Percentiles rank a stretch among this genome's conserved stretches.
Conservation (phyloP, 2,113 vertebrate species). For the Holacanthus passer region DNA sequence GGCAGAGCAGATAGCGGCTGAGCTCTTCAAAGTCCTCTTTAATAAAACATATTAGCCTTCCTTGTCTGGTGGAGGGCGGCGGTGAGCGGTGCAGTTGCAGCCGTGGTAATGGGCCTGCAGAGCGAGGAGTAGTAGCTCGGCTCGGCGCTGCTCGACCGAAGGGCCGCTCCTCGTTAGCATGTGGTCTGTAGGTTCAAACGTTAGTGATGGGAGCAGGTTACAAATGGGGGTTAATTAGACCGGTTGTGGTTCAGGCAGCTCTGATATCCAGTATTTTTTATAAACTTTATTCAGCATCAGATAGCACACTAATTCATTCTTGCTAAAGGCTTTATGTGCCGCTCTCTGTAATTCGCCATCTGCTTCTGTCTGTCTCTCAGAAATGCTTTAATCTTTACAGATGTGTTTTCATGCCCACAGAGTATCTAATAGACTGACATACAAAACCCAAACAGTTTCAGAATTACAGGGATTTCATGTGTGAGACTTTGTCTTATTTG, state of each 20-base stretch:
- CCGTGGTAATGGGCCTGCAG: constrained; percentile 36
- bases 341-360: constrained; percentile 43
- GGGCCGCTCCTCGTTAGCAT: constrained; percentile 49
- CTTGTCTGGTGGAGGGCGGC: constrained; percentile 43
- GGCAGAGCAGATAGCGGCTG: constrained; percentile 59
- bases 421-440: background rate
- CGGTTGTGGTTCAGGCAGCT: constrained; percentile 20
- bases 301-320: constrained; percentile 47
- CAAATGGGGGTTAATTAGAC: constrained; percentile 72
- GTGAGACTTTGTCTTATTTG: constrained; percentile 23
- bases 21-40: constrained; percentile 81
- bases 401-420: constrained; percentile 33
- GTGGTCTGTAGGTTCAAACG: constrained; percentile 55
- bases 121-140: constrained; percentile 17
- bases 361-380: constrained; percentile 36
- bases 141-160: constrained; percentile 23
- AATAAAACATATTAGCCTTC: constrained; percentile 81
- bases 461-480: constrained; percentile 9
- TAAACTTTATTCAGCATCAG: constrained; percentile 47
- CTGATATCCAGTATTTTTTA: constrained; percentile 51
- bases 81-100: constrained; percentile 37
- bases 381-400: constrained; percentile 51
- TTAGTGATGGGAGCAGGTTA: constrained; percentile 39
- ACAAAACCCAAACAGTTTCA: background rate
- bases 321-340: constrained; percentile 33